phyloP scores from a whole-genome alignment of 2,888 invertebrate species.

The Actias luna region DNA sequence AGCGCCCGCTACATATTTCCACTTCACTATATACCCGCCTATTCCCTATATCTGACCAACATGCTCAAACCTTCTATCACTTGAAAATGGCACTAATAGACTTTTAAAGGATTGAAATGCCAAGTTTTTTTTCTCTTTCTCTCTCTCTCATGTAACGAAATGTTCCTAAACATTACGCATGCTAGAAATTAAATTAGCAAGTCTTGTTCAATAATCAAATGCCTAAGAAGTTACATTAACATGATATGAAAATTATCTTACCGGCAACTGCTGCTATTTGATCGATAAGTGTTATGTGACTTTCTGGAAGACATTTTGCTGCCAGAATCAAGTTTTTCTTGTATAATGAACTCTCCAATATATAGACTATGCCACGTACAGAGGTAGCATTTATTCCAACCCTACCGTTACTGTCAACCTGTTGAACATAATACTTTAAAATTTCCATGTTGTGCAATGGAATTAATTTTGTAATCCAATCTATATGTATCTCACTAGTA shows the following conservation, averaged over 20 bases:
- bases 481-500: neutral
- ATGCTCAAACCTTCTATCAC: too few relatives aligned
- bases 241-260: neutral
- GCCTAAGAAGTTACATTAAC: too few relatives aligned
- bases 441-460: neutral
- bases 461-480: neutral
- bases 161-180: neutral
- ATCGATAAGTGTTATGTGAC: neutral
- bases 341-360: neutral
- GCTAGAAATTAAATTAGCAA: too few relatives aligned
- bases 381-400: neutral
- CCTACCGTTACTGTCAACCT: neutral
- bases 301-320: conserved; percentile 1
- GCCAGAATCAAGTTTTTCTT: neutral
- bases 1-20: too few relatives aligned
- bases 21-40: too few relatives aligned
- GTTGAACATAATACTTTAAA: neutral
- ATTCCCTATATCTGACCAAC: too few relatives aligned
- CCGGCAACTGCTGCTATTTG: conserved; percentile 4
- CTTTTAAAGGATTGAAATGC: too few relatives aligned
- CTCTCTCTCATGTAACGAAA: too few relatives aligned
- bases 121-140: too few relatives aligned
- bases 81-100: too few relatives aligned
- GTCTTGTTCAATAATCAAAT: too few relatives aligned
- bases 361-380: conserved; percentile 6